Evolutionary conservation across 2,888 invertebrate species (phyloP).

Genomic region (Leptinotarsa juncta): DNA sequence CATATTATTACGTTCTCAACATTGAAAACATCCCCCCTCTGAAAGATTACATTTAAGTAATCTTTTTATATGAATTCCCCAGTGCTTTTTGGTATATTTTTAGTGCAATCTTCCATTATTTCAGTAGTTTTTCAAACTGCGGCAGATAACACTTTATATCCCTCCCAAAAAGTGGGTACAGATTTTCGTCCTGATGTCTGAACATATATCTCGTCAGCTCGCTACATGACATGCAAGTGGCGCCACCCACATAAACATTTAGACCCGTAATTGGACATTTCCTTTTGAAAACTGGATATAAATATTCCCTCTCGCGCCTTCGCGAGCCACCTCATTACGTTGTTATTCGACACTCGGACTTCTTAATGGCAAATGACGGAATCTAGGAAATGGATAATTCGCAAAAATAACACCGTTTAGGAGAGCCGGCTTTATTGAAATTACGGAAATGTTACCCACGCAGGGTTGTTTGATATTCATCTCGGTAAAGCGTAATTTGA

Average conservation of each 20-base stretch:
- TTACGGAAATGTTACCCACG: conserved; percentile 11
- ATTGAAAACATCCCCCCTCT: too few relatives aligned
- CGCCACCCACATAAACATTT: conserved; percentile 45
- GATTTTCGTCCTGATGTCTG: not conserved
- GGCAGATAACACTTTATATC: too few relatives aligned
- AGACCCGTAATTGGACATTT: conserved; percentile 51
- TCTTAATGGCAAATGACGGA: conserved; percentile 43
- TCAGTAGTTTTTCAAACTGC: too few relatives aligned
- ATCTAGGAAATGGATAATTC: conserved; percentile 43
- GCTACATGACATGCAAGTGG: conserved; percentile 11
- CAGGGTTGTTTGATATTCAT: conserved; percentile 6
- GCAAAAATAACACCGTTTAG: conserved; percentile 42
- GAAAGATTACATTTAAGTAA: too few relatives aligned
- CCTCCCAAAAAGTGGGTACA: not conserved
- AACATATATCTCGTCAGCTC: not conserved
- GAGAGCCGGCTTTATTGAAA: conserved; percentile 26
- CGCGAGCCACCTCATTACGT: conserved; percentile 44
- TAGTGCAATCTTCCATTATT: too few relatives aligned
- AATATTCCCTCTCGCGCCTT: conserved; percentile 42
- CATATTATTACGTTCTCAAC: too few relatives aligned
- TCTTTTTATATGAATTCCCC: too few relatives aligned
- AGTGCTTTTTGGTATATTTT: too few relatives aligned
- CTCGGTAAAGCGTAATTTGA: conserved; percentile 6
- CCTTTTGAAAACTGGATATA: conserved; percentile 46
- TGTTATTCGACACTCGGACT: conserved; percentile 38